Base-by-base conservation (phyloP, 2,888 invertebrate species). In the Cheilosia scutellata region DNA sequence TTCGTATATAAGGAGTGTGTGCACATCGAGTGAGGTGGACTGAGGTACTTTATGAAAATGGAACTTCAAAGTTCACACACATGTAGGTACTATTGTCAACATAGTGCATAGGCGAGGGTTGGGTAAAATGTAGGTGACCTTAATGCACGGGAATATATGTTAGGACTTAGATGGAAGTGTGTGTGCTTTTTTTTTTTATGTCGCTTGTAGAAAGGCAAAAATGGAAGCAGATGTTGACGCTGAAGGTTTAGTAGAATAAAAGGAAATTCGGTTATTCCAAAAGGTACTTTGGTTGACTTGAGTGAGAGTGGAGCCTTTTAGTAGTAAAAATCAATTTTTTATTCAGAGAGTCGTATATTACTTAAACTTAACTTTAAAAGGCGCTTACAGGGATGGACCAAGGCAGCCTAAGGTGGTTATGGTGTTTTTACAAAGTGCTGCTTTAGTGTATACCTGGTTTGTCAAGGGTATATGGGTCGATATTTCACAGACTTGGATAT, bases 21-120 rank as follows among this genome's bases (percentile, higher is more conserved):
- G 13, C 37, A 42, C 33, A 58, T 25, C 40, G 51, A 58, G 25
- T 37, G 13, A 27, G 20, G 25, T 57, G 47, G 66, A 42, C 51
- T 68, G 75, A 25, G 37, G 40, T 76, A 66, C 53, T 72, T 79
- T 74, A 74, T 74, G 79, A 79, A 79, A 79, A 79, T 72, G 78
- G 65, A 79, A 72, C 78, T 79, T 42, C 79, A 66, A 74, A 74
- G 62, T 37, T 37, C 62, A 68, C 68, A 68, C 55, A 62, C 68
- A 49, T 62, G 49, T 47, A 68, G 53, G n/a, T 1, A 7, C n/a
- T n/a, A 42, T n/a, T 13, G 16, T 6, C 7, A 7, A 16, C 29
- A 4, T 16, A 16, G 63, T 55, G 11, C 40, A 20, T 20, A 20
- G 20, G 20, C n/a, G n/a, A 63, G 49, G 47, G 6, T 25, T 16